Percentiles rank a stretch among this genome's conserved stretches.
Conservation (phyloP, 2,888 invertebrate genomes). For the Azorinus chamasolen region DNA sequence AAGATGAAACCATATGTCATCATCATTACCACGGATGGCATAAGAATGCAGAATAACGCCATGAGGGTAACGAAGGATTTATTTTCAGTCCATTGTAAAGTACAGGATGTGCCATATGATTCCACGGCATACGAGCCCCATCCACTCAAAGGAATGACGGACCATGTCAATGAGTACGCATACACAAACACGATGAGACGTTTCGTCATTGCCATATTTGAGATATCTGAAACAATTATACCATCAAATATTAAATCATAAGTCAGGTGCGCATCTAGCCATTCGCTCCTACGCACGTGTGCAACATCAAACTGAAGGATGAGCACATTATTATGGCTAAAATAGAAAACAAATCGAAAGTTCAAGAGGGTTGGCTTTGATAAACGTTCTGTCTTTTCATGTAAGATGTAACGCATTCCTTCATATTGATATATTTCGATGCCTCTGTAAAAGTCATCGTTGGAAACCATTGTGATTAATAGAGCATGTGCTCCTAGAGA, state of each 20-base stretch:
- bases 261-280: too few species aligned
- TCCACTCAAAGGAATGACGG: slow-evolving; percentile 63
- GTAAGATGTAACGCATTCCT: too few species aligned
- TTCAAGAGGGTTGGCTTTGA: too few species aligned
- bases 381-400: too few species aligned
- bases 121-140: slow-evolving; percentile 70
- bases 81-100: slow-evolving; percentile 68
- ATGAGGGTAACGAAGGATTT: slow-evolving; percentile 61
- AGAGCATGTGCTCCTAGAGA: too few species aligned
- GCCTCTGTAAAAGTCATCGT: too few species aligned
- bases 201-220: slow-evolving; percentile 30
- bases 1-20: slow-evolving; percentile 62
- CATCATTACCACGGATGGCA: slow-evolving; percentile 62
- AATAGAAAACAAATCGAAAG: too few species aligned
- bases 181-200: slow-evolving; percentile 54
- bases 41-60: slow-evolving; percentile 63
- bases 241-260: background rate
- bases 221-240: slow-evolving; percentile 51
- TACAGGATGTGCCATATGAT: slow-evolving; percentile 74
- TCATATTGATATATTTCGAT: too few species aligned
- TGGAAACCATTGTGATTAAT: too few species aligned
- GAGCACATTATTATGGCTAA: too few species aligned
- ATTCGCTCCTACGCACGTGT: too few species aligned
- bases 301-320: too few species aligned
- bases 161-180: slow-evolving; percentile 65